Conservation (phyloP, 2,888 invertebrate genomes). For the Nemurella pictetii region DNA sequence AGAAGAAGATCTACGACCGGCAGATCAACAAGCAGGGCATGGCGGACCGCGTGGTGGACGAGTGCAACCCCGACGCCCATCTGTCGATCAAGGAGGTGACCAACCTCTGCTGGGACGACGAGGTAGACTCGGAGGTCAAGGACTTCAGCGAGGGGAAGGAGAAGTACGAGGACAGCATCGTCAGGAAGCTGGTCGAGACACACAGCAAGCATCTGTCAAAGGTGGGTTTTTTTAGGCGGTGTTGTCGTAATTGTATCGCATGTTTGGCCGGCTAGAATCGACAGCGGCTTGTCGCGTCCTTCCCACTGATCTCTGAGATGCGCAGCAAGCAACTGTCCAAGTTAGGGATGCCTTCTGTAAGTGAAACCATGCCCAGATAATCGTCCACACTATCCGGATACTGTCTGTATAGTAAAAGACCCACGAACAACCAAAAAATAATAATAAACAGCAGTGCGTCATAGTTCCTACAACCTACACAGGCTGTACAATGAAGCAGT, state of each 20-base stretch:
- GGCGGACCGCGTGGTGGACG: conserved; percentile 97
- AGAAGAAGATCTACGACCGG: conserved; percentile 96
- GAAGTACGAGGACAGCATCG: conserved; percentile 78
- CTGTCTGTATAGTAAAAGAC: too few species aligned
- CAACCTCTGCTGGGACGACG: conserved; percentile 87
- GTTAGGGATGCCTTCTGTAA: too few species aligned
- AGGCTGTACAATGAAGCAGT: too few species aligned
- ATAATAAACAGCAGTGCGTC: too few species aligned
- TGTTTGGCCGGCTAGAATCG: too few species aligned
- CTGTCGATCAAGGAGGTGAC: conserved; percentile 87
- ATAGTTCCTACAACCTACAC: too few species aligned
- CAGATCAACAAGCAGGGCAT: conserved; percentile 98
- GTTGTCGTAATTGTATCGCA: background rate
- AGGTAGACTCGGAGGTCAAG: conserved; percentile 76
- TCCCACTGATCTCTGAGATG: too few species aligned
- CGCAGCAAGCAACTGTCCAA: too few species aligned
- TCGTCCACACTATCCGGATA: too few species aligned
- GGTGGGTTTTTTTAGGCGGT: conserved; percentile 64
- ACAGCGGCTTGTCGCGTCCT: too few species aligned
- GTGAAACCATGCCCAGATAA: too few species aligned
- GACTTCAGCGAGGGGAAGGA: conserved; percentile 73
- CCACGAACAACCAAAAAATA: too few species aligned
- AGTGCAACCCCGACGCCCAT: conserved; percentile 95
- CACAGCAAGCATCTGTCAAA: conserved; percentile 57
- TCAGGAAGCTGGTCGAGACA: conserved; percentile 66